Percentiles rank a stretch among this genome's conserved stretches.
phyloP scores from a whole-genome alignment of 1,140 invertebrate species.

The Episyrphus balteatus region DNA sequence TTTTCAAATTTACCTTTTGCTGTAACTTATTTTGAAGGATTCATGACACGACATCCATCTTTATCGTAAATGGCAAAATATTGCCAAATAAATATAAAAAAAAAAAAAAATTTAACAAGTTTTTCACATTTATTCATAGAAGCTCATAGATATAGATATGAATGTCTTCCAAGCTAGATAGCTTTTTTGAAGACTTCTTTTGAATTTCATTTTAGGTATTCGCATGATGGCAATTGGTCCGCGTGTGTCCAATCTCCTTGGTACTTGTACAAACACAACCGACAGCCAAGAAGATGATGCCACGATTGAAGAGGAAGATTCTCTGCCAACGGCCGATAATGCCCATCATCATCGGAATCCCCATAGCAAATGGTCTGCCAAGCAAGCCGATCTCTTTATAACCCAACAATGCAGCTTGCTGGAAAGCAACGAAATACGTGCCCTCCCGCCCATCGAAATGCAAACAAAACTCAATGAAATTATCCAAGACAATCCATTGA shows the following conservation, averaged over 20 bases:
- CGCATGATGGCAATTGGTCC: slow-evolving; percentile 16
- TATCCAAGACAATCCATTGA: slow-evolving; percentile 65
- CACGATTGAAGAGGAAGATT: slow-evolving; percentile 8
- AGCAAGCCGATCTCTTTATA: slow-evolving; percentile 78
- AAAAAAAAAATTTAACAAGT: too few relatives aligned
- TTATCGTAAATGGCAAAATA: too few relatives aligned
- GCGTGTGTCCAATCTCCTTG: slow-evolving; percentile 15
- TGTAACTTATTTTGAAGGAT: too few relatives aligned
- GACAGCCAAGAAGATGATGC: not conserved
- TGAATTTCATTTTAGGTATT: slow-evolving; percentile 12
- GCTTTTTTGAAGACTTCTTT: too few relatives aligned
- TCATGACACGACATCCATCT: too few relatives aligned
- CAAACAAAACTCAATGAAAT: slow-evolving; percentile 67
- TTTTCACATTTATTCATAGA: too few relatives aligned
- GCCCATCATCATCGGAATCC: slow-evolving; percentile 10
- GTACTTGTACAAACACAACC: slow-evolving; percentile 1
- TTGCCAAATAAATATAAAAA: too few relatives aligned
- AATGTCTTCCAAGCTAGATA: too few relatives aligned
- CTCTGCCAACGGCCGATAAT: slow-evolving; percentile 10
- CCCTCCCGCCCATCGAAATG: slow-evolving; percentile 60
- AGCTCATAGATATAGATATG: too few relatives aligned
- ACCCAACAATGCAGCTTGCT: slow-evolving; percentile 72
- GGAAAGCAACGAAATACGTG: slow-evolving; percentile 67
- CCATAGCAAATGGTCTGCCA: slow-evolving; percentile 61
- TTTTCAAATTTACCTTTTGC: too few relatives aligned